These are phyloP conservation scores for Fragum sueziense DNA, from an alignment of 2,888 invertebrate species.

Conservation along the genomic window DNA sequence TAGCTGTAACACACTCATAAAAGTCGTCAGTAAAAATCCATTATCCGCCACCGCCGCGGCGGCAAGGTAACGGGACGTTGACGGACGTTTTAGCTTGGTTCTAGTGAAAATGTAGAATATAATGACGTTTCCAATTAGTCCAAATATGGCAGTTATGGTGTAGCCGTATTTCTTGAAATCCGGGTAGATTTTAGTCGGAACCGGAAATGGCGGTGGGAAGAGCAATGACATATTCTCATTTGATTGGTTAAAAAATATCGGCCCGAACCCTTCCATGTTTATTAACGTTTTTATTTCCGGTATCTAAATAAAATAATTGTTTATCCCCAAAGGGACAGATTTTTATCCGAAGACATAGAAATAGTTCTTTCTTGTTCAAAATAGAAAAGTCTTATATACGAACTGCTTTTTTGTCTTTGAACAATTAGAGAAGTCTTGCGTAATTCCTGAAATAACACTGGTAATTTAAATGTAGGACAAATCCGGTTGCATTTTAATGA, in stretches of 20 bases:
- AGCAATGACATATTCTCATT: not conserved
- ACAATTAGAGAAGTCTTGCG: too few species aligned
- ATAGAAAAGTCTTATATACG: too few species aligned
- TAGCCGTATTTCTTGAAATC: slow-evolving; percentile 85
- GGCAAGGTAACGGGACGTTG: slow-evolving; percentile 90
- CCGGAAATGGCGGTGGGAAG: not conserved
- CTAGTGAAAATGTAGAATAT: slow-evolving; percentile 89
- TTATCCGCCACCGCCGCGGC: slow-evolving; percentile 91
- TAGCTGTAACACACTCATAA: slow-evolving; percentile 76
- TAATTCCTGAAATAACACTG: too few species aligned
- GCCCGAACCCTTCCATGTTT: not conserved
- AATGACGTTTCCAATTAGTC: slow-evolving; percentile 89
- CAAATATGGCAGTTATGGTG: slow-evolving; percentile 88
- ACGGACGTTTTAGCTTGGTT: slow-evolving; percentile 88
- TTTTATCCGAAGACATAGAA: too few species aligned
- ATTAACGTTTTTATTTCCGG: not conserved
- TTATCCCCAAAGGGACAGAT: too few species aligned
- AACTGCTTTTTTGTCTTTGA: too few species aligned
- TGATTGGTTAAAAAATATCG: not conserved
- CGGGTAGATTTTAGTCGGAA: slow-evolving; percentile 14
- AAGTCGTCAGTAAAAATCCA: slow-evolving; percentile 87
- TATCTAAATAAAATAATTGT: too few species aligned
- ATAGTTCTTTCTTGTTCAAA: too few species aligned
- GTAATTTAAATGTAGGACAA: too few species aligned
- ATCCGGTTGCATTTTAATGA: too few species aligned